Evolutionary conservation across 2,113 vertebrate genomes (phyloP), one percentile per base, ranked within the genome.

Genomic region (Crotophaga sulcirostris): DNA sequence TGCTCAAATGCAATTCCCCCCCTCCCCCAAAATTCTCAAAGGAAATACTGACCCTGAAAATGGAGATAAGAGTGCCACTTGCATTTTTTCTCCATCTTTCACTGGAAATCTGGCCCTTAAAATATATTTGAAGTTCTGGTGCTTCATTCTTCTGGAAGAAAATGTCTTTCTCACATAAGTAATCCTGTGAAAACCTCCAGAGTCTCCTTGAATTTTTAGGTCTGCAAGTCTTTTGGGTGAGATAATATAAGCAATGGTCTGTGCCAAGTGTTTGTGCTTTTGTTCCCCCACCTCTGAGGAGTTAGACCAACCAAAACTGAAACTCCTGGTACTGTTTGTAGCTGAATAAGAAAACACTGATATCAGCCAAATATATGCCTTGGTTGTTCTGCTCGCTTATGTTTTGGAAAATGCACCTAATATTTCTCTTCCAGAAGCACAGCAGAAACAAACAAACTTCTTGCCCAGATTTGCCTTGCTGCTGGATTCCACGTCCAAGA

Each of bases 321-420:
- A 85, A 82, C 70, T 92, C 56, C 25, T 67, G 85, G 70, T 94
- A 29, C 52, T 80, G 44, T 93, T 96, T 94, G 62, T 78, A 55
- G 60, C 70, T 76, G 82, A 90, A 83, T 81, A 85, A 94, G 79
- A 70, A 92, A 90, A 69, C 23, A 69, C 15, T 59, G 55, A 28
- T 70, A 88, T 47, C 70, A n/a, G 84, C 82, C 87, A 91, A 47
- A 55, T 92, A 26, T 6, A 51, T 79, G 78, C 67, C 34, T 93
- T 16, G 13, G 28, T 72, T 52, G 19, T 76, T 86, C 12, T 49
- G 76, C 55, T 84, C 0, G 0, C 64, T 93, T 60, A 3, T 38
- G 21, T 26, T n/a, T 93, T 28, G 80, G 64, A 90, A 88, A 95
- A 80, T 14, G 28, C 26, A 68, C 64, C 47, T 78, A 67, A 45